Evolutionary conservation across 1,140 invertebrate species (phyloP), one percentile per base, ranked within the genome.

Genomic region (Halesus radiatus): DNA sequence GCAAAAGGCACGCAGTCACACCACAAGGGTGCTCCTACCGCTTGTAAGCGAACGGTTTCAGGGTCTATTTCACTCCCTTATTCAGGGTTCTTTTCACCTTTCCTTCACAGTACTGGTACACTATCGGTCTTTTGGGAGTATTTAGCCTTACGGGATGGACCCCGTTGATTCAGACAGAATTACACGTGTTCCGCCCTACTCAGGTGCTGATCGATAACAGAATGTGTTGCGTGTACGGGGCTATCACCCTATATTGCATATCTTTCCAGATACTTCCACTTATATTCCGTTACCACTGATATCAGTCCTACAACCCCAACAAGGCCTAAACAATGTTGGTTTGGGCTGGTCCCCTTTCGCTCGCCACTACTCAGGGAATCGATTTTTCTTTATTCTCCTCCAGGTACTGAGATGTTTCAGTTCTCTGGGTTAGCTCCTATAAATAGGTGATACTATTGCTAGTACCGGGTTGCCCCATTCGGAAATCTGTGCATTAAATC

Each of bases 381-480:
- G 93, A 93, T 84, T 93, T 96, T 95, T 94, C 93, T 96, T 96
- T 96, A 93, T 95, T 96, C 96, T 96, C 94, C 94, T 95, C 93
- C 94, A 93, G 94, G 95, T 94, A 95, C 86, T 96, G 91, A 95
- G 95, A 95, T 96, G 95, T 94, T 95, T 95, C 94, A 95, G 91
- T 94, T 94, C 91, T 91, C 93, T 91, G 93, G 93, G 93, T 94
- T 29, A 29, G 26, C 26, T 29, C 26, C 26, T 29, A 29, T 2
- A 29, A 29, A 3, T 5, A 29, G 26, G 26, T 29, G 26, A 29
- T 5, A 29, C 2, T 3, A 29, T 29, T 29, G 5, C 26, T 29
- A 3, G 2, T 29, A 5, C 26, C 26, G 26, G 26, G 26, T 29
- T 29, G 26, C 26, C 26, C 26, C 26, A 29, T 29, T 29, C 26